Evolutionary conservation across 1,140 invertebrate species (phyloP).

Genomic region (Zaprionus inermis): DNA sequence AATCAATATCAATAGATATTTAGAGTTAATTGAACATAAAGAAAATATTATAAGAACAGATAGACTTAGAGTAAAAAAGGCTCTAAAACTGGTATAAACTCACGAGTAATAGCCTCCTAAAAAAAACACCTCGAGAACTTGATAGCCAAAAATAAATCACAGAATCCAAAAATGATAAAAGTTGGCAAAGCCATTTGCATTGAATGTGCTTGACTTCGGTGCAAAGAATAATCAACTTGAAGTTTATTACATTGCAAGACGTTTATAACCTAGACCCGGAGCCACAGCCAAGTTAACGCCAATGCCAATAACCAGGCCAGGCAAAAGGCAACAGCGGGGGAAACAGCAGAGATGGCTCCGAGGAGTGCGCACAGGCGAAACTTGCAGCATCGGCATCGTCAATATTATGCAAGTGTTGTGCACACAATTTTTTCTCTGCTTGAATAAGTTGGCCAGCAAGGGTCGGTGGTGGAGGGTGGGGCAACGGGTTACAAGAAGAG

Average conservation of each 20-base stretch:
- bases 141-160: background rate
- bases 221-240: conserved; percentile 46
- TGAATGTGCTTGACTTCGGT: conserved; percentile 28
- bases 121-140: background rate
- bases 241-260: conserved; percentile 47
- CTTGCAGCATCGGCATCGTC: conserved; percentile 35
- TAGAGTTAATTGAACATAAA: too few relatives aligned
- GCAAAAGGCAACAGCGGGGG: background rate
- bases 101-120: background rate
- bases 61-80: background rate
- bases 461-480: conserved; percentile 1
- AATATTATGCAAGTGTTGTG: conserved; percentile 56
- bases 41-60: too few relatives aligned
- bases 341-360: background rate
- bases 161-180: background rate
- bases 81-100: background rate
- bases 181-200: conserved; percentile 20
- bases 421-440: conserved; percentile 51
- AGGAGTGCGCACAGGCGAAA: conserved; percentile 25
- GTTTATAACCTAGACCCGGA: conserved; percentile 42
- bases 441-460: conserved; percentile 40
- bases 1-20: too few relatives aligned
- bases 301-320: conserved; percentile 9
- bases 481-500: background rate
- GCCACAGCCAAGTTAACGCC: conserved; percentile 47